Evolutionary conservation across 2,113 vertebrate genomes (phyloP).

Genomic region (Trematomus loennbergii): DNA sequence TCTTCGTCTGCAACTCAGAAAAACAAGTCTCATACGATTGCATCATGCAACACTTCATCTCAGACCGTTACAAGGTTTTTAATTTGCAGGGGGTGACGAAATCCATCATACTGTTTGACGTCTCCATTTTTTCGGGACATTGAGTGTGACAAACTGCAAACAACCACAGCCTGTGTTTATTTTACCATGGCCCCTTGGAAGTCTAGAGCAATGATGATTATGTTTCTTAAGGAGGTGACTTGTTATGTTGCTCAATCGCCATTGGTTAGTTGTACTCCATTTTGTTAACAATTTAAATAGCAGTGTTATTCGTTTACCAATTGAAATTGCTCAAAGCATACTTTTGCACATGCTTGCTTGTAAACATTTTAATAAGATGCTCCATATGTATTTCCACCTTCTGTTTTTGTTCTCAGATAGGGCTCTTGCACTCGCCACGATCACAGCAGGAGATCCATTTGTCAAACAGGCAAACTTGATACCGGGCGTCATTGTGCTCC

Average conservation of each 20-base stretch:
- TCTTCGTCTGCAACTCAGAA: background rate
- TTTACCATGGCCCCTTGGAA: conserved; percentile 48
- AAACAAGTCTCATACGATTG: background rate
- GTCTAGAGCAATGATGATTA: conserved; percentile 37
- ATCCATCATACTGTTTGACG: conserved; percentile 11
- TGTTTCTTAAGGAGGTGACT: conserved; percentile 23
- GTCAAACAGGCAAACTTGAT: conserved; percentile 84
- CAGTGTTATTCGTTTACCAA: too few species aligned
- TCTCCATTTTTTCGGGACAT: conserved; percentile 39
- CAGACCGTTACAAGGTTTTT: background rate
- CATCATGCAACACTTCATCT: background rate
- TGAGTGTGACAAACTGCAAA: conserved; percentile 56
- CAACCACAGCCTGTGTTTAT: conserved; percentile 57
- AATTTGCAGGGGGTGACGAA: conserved; percentile 14
- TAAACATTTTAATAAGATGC: conserved; percentile 24
- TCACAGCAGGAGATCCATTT: conserved; percentile 83
- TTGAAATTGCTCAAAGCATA: background rate
- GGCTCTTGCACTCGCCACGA: conserved; percentile 66
- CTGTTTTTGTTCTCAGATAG: conserved; percentile 55
- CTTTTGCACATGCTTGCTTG: background rate
- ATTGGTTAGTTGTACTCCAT: too few species aligned
- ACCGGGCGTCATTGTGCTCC: conserved; percentile 77
- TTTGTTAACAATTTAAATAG: background rate
- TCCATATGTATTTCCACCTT: conserved; percentile 48
- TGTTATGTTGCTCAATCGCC: conserved; percentile 44